These are phyloP conservation scores for Nemapogon koenigi DNA, from an alignment of 2,888 invertebrate genomes.

Conservation along the genomic window DNA sequence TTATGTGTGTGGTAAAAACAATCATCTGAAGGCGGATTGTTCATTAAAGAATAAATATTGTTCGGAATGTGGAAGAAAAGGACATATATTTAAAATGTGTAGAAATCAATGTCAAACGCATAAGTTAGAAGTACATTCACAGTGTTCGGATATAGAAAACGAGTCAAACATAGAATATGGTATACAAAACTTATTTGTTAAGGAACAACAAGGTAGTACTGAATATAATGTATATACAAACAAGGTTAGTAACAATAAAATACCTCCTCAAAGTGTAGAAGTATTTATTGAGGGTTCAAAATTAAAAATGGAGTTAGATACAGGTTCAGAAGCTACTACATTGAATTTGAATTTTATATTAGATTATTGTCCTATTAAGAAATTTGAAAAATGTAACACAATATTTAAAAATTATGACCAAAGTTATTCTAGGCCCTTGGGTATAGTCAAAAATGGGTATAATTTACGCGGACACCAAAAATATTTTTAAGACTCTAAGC, in stretches of 20 bases:
- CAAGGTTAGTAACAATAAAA: slow-evolving; percentile 2
- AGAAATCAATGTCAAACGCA: not conserved
- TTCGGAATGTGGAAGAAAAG: slow-evolving; percentile 12
- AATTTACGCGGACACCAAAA: too few relatives aligned
- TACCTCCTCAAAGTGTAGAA: slow-evolving; percentile 7
- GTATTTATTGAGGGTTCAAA: not conserved
- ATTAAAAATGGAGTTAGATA: slow-evolving; percentile 10
- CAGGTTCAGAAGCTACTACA: slow-evolving; percentile 11
- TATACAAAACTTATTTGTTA: not conserved
- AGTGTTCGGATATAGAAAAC: slow-evolving; percentile 5
- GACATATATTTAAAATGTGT: slow-evolving; percentile 7
- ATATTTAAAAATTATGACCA: not conserved
- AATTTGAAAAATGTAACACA: not conserved
- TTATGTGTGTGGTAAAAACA: slow-evolving; percentile 9
- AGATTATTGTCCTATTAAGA: slow-evolving; percentile 8
- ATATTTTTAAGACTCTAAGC: too few relatives aligned
- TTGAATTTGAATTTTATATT: slow-evolving; percentile 9
- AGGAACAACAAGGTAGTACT: slow-evolving; percentile 7
- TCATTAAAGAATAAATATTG: slow-evolving; percentile 11
- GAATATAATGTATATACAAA: slow-evolving; percentile 5
- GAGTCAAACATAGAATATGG: not conserved
- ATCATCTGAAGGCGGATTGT: slow-evolving; percentile 10
- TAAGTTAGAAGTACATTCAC: slow-evolving; percentile 8
- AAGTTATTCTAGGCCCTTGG: too few relatives aligned
- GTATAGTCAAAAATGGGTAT: too few relatives aligned